phyloP scores from a whole-genome alignment of 2,797 vertebrate species.

The Pseudopleuronectes americanus region DNA sequence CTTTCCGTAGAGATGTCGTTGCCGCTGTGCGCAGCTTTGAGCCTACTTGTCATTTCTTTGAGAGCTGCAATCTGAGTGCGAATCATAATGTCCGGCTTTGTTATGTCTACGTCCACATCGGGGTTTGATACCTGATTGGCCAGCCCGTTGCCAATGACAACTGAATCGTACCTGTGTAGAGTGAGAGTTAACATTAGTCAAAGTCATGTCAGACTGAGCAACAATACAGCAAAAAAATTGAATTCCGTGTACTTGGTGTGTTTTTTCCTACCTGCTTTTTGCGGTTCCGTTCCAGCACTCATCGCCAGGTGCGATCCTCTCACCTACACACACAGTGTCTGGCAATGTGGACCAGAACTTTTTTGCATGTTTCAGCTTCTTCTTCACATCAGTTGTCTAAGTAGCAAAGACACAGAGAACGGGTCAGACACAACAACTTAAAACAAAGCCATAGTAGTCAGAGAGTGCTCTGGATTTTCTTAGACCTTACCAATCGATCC shows the following conservation, averaged over 20 bases:
- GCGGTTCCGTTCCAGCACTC: constrained; percentile 97
- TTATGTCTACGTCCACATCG: constrained; percentile 94
- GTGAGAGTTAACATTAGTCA: background rate
- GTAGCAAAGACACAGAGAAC: background rate
- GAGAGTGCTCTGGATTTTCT: background rate
- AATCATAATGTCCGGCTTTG: constrained; percentile 91
- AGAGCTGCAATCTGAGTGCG: constrained; percentile 92
- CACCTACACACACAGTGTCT: constrained; percentile 89
- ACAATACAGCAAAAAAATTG: background rate
- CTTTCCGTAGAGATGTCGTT: constrained; percentile 89
- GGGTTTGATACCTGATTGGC: constrained; percentile 97
- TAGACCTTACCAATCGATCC: constrained; percentile 90
- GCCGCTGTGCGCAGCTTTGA: constrained; percentile 94
- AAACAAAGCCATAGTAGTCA: background rate
- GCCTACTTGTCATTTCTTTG: constrained; percentile 92
- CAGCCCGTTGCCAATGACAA: constrained; percentile 93
- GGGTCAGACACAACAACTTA: background rate
- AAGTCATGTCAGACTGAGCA: no score
- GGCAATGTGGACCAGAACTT: constrained; percentile 98
- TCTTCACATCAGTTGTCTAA: constrained; percentile 95
- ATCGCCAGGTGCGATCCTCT: constrained; percentile 88
- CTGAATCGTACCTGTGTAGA: constrained; percentile 88
- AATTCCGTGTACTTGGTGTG: background rate
- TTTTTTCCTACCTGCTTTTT: constrained; percentile 89
- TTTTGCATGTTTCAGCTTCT: constrained; percentile 95